phyloP scores from a whole-genome alignment of 2,113 vertebrate genomes.

The Sinosuthora webbiana region DNA sequence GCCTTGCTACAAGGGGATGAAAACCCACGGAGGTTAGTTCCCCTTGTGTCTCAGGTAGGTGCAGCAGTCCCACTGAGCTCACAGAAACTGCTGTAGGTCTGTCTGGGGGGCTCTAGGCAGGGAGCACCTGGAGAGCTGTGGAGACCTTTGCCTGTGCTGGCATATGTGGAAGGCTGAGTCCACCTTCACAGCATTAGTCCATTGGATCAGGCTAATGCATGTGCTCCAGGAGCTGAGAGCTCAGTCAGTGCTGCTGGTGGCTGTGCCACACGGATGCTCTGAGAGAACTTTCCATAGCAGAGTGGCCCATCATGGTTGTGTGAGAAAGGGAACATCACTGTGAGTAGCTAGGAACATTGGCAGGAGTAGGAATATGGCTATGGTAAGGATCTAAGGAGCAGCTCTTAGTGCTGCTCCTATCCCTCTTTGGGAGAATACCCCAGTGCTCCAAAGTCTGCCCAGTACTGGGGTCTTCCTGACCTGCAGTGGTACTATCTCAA shows the following conservation, averaged over 20 bases:
- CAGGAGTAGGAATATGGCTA: background rate
- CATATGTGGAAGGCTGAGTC: background rate
- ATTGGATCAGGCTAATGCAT: background rate
- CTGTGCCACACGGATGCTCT: background rate
- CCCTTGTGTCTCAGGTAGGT: background rate
- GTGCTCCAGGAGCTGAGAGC: background rate
- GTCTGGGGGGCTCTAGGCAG: background rate
- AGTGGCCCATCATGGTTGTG: background rate
- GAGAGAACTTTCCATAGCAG: background rate
- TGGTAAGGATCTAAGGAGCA: background rate
- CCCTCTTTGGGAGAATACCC: background rate
- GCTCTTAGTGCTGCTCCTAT: background rate
- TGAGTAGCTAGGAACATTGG: background rate
- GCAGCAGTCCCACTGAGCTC: background rate
- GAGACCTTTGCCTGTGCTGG: background rate
- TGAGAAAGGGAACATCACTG: background rate
- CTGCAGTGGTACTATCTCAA: background rate
- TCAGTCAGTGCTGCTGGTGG: background rate
- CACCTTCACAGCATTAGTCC: background rate
- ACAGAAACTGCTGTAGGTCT: background rate
- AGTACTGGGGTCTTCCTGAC: background rate
- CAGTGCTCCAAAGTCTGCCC: background rate
- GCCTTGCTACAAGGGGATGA: background rate
- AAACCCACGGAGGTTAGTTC: background rate
- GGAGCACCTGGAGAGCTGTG: background rate